These are phyloP conservation scores for Botia almorhae DNA, from an alignment of 2,797 vertebrate species.

Conservation along the genomic window DNA sequence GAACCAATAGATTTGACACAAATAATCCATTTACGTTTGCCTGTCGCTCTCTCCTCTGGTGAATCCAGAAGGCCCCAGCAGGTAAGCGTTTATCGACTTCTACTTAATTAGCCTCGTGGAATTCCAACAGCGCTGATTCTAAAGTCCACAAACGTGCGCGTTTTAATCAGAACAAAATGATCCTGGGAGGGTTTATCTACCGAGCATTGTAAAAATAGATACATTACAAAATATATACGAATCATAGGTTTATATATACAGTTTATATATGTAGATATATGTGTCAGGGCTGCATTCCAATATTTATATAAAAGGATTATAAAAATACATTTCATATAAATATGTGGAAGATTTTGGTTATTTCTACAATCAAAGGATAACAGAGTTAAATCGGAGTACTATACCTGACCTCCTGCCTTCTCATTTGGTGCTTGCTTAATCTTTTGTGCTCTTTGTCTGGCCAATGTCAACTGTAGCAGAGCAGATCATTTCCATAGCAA, in stretches of 20 bases:
- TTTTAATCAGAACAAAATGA: slow-evolving; percentile 49
- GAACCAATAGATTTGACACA: slow-evolving; percentile 48
- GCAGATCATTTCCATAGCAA: slow-evolving; percentile 69
- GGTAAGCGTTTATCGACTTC: slow-evolving; percentile 70
- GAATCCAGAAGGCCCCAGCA: slow-evolving; percentile 52
- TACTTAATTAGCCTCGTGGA: slow-evolving; percentile 70
- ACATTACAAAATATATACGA: too few species aligned
- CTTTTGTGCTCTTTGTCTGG: slow-evolving; percentile 42
- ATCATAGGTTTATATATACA: too few species aligned
- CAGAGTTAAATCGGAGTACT: slow-evolving; percentile 26
- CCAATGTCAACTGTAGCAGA: slow-evolving; percentile 67
- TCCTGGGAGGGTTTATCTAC: slow-evolving; percentile 42
- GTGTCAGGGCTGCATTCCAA: too few species aligned
- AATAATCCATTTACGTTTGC: slow-evolving; percentile 49
- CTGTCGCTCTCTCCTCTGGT: slow-evolving; percentile 50
- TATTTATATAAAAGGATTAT: too few species aligned
- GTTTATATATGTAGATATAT: slow-evolving; percentile 4
- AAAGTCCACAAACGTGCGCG: slow-evolving; percentile 32
- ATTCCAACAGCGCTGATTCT: slow-evolving; percentile 63
- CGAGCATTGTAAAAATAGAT: background rate
- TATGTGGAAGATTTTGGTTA: background rate
- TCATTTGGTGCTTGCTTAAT: slow-evolving; percentile 37
- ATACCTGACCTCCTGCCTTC: slow-evolving; percentile 24
- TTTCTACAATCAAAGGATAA: background rate
- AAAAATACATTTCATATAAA: background rate